Percentiles rank a stretch among this genome's conserved stretches.
These are phyloP conservation scores for Hipposideros larvatus DNA, from an alignment of 2,797 vertebrate genomes.

Conservation along the genomic window DNA sequence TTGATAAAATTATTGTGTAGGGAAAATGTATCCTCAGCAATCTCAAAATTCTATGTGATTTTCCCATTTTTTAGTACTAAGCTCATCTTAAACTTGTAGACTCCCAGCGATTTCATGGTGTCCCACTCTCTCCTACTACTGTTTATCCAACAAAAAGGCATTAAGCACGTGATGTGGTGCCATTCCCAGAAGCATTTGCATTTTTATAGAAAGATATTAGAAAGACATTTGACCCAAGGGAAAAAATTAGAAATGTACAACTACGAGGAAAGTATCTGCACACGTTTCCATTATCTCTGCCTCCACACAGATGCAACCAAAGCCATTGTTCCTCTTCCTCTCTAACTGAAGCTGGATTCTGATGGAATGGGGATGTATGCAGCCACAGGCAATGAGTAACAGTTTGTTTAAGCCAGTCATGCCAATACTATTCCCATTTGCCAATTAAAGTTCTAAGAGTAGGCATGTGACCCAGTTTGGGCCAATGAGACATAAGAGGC, in stretches of 20 bases:
- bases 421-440: not conserved
- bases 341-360: not conserved
- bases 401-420: not conserved
- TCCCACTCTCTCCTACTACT: not conserved
- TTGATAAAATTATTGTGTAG: slow-evolving; percentile 4
- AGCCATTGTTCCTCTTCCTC: not conserved
- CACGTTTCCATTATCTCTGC: not conserved
- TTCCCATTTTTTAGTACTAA: not conserved
- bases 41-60: not conserved
- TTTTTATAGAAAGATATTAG: slow-evolving; percentile 43
- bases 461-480: not conserved
- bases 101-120: not conserved
- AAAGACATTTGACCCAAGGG: slow-evolving; percentile 25
- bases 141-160: not conserved
- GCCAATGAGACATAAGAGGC: not conserved
- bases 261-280: not conserved
- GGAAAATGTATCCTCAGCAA: not conserved
- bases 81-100: not conserved
- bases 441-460: not conserved
- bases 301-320: not conserved
- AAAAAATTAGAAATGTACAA: slow-evolving; percentile 5
- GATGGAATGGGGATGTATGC: not conserved
- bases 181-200: slow-evolving; percentile 5
- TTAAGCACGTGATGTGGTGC: not conserved
- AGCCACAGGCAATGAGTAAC: not conserved